phyloP scores from a whole-genome alignment of 2,113 vertebrate species.

The Aphelocoma coerulescens region DNA sequence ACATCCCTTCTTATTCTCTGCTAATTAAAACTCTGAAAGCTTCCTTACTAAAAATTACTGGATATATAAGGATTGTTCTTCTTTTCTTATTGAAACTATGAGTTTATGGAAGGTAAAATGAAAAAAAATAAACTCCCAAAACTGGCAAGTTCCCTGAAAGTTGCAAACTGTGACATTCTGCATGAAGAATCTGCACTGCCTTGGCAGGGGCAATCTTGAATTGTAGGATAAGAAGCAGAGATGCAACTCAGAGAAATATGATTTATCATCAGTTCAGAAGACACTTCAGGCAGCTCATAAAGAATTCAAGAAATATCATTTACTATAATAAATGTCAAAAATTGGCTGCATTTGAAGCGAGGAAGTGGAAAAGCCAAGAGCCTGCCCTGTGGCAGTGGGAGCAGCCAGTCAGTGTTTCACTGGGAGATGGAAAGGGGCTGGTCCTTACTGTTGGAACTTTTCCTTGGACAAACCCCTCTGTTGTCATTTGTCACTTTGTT shows the following conservation, averaged over 20 bases:
- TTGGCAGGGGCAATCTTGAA: not conserved
- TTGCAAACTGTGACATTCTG: not conserved
- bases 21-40: not conserved
- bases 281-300: conserved; percentile 61
- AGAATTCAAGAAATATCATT: conserved; percentile 62
- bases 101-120: not conserved
- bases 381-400: not conserved
- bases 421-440: not conserved
- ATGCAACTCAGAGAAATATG: conserved; percentile 25
- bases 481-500: not conserved
- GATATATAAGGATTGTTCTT: not conserved
- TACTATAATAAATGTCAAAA: conserved; percentile 63
- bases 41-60: not conserved
- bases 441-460: not conserved
- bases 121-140: not conserved
- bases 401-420: not conserved
- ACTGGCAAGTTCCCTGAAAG: not conserved
- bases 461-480: not conserved
- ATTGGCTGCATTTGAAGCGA: conserved; percentile 23
- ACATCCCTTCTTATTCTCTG: not conserved
- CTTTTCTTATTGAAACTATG: not conserved
- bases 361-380: conserved; percentile 19
- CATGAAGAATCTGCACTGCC: not conserved
- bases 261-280: conserved; percentile 57
- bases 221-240: not conserved